Base-by-base conservation (phyloP, 2,888 invertebrate genomes). In the Tillus elongatus region DNA sequence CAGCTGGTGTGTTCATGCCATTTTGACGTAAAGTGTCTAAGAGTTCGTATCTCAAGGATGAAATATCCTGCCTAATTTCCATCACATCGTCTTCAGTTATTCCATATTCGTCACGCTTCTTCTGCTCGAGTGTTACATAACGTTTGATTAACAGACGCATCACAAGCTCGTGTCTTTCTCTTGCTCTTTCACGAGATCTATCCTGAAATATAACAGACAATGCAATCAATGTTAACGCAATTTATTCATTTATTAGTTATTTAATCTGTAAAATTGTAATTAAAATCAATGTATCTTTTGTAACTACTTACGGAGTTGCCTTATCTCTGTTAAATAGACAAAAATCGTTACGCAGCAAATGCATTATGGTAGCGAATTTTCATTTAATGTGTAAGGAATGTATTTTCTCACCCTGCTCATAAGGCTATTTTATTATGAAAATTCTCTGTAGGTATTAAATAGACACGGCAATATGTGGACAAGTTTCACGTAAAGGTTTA, bases 41-140 rank as follows among this genome's bases (percentile, higher is more conserved):
- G 13, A 96, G 71, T 58, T 96, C 95, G 62, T 84, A 96, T 44
- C 92, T 74, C 47, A 96, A 74, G 3, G 91, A 85, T n/a, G 91
- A 92, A 44, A 96, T 92, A 60, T 96, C 96, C 58, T 96, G 95
- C 52, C 96, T 77, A 54, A 96, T 90, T 70, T 97, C 97, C 77
- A 93, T 93, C 45, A 97, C 88, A 64, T 97, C 96, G 65, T 97
- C 97, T 60, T 96, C 96, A 0, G 90, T 92, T 13, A 96, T 87
- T 4, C 90, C 89, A 42, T 82, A 86, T 36, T 91, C 89, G 60
- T 95, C 92, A 33, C 89, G 75, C 46, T 87, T 89, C 30, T 85
- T 69, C 62, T 90, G 90, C 60, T 89, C 89, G 0, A 85, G 81
- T 0, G 87, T 90, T 10, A 96, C 83, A 42, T 61, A 66, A 4